These are phyloP conservation scores for Spermophilus dauricus DNA, from an alignment of 2,113 vertebrate genomes.

Conservation along the genomic window DNA sequence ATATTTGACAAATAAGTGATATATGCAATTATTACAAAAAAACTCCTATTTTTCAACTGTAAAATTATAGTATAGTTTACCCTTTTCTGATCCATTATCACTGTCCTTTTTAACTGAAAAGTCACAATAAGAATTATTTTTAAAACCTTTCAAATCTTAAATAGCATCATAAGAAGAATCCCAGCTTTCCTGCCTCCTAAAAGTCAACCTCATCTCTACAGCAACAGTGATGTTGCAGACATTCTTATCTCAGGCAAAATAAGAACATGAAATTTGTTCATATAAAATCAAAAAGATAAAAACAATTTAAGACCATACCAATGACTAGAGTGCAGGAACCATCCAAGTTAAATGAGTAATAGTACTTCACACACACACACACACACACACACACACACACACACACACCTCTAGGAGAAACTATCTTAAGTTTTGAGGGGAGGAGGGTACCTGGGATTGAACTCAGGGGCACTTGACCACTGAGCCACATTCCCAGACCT, in stretches of 20 bases:
- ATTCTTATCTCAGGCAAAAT: constrained; percentile 20
- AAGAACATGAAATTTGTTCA: constrained; percentile 18
- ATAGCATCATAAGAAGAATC: constrained; percentile 27
- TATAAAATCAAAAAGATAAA: constrained; percentile 50
- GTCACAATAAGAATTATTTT: constrained; percentile 1
- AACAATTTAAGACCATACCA: constrained; percentile 15
- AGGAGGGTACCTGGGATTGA: neutral
- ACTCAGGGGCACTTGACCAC: too few relatives aligned
- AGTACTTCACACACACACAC: neutral
- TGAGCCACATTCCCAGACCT: too few relatives aligned
- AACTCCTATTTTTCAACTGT: neutral
- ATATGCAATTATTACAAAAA: constrained; percentile 28
- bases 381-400: neutral
- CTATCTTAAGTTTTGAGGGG: too few relatives aligned
- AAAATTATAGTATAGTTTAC: constrained; percentile 28
- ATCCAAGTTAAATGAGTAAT: constrained; percentile 22
- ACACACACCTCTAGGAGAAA: neutral
- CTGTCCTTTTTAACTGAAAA: constrained; percentile 11
- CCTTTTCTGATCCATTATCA: neutral
- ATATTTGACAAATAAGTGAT: constrained; percentile 11
- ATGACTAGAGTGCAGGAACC: constrained; percentile 38
- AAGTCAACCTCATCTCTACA: neutral
- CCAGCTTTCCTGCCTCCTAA: neutral
- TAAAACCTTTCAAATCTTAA: constrained; percentile 43
- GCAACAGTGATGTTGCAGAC: neutral